These are phyloP conservation scores for Sarcophaga caerulescens DNA, from an alignment of 2,888 invertebrate species.

Conservation along the genomic window DNA sequence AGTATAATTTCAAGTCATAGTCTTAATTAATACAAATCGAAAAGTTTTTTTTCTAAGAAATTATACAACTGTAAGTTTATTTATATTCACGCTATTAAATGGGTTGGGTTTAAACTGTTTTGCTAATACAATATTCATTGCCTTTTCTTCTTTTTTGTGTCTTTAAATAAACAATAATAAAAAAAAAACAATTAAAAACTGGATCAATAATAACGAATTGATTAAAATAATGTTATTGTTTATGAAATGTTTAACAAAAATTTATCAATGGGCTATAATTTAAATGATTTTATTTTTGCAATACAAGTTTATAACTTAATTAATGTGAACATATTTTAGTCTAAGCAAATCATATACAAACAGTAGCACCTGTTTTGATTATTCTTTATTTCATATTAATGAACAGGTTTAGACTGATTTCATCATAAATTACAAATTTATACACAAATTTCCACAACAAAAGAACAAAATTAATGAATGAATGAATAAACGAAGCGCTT, in stretches of 20 bases:
- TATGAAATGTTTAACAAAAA: neutral
- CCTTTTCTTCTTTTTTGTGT: too few relatives aligned
- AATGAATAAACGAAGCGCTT: conserved; percentile 12
- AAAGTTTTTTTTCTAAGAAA: too few relatives aligned
- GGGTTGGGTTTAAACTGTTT: too few relatives aligned
- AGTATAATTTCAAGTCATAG: too few relatives aligned
- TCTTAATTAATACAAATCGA: too few relatives aligned
- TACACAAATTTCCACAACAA: neutral
- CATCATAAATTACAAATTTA: conserved; percentile 38
- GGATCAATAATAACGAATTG: neutral
- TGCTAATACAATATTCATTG: too few relatives aligned
- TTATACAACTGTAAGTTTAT: too few relatives aligned
- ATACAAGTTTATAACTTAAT: neutral
- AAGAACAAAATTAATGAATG: conserved; percentile 4
- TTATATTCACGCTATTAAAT: too few relatives aligned
- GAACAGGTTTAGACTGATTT: conserved; percentile 35
- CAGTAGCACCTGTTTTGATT: conserved; percentile 43
- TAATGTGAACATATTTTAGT: neutral
- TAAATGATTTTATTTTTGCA: too few relatives aligned
- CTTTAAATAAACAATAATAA: too few relatives aligned
- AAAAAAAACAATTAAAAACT: neutral
- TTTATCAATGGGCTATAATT: too few relatives aligned
- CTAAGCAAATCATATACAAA: neutral
- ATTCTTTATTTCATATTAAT: conserved; percentile 27
- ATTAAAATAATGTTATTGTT: neutral